phyloP scores from a whole-genome alignment of 2,113 vertebrate species.

The Sciurus niger region DNA sequence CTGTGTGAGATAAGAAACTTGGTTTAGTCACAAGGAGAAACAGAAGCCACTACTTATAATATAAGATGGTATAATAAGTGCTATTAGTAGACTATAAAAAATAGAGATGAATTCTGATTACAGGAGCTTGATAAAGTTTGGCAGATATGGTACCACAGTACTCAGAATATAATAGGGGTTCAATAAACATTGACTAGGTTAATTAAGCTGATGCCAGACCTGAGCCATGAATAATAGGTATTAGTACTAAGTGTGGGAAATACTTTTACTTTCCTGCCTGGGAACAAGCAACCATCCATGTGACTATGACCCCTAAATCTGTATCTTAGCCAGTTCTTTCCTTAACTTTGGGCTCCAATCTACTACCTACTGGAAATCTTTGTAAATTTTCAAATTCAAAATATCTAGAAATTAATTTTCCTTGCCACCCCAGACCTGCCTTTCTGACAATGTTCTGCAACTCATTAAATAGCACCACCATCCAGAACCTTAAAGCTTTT shows the following conservation, averaged over 20 bases:
- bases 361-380: neutral
- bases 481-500: slow-evolving; percentile 30
- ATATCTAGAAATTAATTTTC: slow-evolving; percentile 5
- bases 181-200: neutral
- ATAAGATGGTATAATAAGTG: neutral
- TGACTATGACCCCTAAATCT: neutral
- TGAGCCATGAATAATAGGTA: neutral
- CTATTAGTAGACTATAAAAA: neutral
- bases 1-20: neutral
- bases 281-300: neutral
- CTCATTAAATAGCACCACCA: neutral
- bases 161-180: neutral
- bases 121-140: neutral
- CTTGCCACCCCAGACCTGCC: neutral
- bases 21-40: neutral
- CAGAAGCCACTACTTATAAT: neutral
- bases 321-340: neutral
- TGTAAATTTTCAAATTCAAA: slow-evolving; percentile 16
- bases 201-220: neutral
- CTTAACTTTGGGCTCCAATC: slow-evolving; percentile 17
- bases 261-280: neutral
- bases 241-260: neutral
- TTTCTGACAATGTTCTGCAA: neutral
- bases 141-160: neutral
- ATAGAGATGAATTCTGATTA: neutral